Evolutionary conservation across 2,888 invertebrate genomes (phyloP), one percentile per base, ranked within the genome.

Genomic region (Dorcus hopei): DNA sequence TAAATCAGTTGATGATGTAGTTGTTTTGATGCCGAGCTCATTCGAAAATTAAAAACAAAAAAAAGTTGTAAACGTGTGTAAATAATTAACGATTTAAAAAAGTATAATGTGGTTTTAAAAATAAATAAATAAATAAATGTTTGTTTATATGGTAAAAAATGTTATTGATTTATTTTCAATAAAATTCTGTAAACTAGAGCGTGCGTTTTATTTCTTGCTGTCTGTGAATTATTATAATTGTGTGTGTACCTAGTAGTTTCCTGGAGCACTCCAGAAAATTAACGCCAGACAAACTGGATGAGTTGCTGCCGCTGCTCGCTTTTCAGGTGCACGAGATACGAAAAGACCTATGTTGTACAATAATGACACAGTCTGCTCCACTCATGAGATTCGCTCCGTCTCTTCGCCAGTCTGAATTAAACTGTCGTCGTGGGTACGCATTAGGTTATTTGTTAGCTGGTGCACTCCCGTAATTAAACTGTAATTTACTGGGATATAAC

Each of bases 161-260:
- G 64, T 64, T 64, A 64, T 62, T 60, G 61, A 56, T 64, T 64
- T 64, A 64, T 64, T 64, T 64, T 64, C 60, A 64, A 64, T 64
- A 64, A 64, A 64, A 64, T 52, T 62, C 58, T 58, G 51, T 42
- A 39, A 51, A 38, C 43, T 43, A 41, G 38, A 8, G 9, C 19
- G 9, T 49, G 54, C 9, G 51, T 56, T 4, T 51, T 51, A 45
- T 51, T 56, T 45, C 9, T 48, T 33, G 26, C 26, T 26, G 26
- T 26, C 4, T 26, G 26, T 26, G 26, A 4, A 57, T 57, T 57
- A 57, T 45, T 45, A 52, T 57, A 51, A 57, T 57, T 57, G 47
- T 38, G 26, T 56, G 45, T 56, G 43, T 14, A n/a, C n/a, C n/a
- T n/a, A n/a, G n/a, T n/a, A n/a, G n/a, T n/a, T n/a, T n/a, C n/a